phyloP scores from a whole-genome alignment of 2,113 vertebrate genomes.

The Sclerurus mexicanus region DNA sequence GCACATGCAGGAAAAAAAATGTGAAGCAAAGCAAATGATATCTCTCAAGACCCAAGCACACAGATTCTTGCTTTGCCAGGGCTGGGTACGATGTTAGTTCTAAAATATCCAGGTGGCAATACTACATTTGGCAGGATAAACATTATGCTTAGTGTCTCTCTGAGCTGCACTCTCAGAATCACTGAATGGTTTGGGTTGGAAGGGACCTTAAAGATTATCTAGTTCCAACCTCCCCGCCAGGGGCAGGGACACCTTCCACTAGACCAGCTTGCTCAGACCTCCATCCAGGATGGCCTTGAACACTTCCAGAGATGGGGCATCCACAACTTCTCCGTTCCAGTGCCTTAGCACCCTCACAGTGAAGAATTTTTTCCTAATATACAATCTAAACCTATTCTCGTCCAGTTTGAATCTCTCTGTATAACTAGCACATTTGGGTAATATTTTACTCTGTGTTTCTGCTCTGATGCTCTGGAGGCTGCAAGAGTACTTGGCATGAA shows the following conservation, averaged over 20 bases:
- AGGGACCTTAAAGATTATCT: background rate
- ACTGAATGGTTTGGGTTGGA: background rate
- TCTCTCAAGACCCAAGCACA: background rate
- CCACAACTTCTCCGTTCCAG: background rate
- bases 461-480: background rate
- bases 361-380: background rate
- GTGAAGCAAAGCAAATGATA: background rate
- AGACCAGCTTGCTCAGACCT: background rate
- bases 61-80: background rate
- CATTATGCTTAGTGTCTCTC: background rate
- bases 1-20: background rate
- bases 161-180: background rate
- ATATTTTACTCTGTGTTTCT: background rate
- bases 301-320: background rate
- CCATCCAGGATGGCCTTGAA: background rate
- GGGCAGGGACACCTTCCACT: background rate
- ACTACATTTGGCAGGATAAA: background rate
- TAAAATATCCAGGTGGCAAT: background rate
- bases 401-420: background rate
- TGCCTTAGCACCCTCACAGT: background rate
- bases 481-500: background rate
- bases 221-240: background rate
- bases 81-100: background rate
- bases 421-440: background rate
- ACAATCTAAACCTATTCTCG: background rate